Conservation (phyloP, 2,113 vertebrate species). For the Tachycineta bicolor region DNA sequence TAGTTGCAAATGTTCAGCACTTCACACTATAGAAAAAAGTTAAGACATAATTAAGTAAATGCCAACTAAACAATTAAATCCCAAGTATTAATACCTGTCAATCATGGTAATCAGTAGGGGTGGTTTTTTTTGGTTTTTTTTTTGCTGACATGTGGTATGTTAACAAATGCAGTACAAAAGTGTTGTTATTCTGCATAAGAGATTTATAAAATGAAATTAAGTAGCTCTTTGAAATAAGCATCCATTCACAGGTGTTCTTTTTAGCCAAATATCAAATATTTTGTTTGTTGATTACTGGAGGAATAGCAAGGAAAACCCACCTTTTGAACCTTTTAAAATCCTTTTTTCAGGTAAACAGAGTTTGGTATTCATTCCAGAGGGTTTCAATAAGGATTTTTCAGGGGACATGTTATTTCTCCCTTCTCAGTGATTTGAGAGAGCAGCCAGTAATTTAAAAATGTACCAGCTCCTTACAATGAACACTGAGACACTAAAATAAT, state of each 20-base stretch:
- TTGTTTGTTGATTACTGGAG: neutral
- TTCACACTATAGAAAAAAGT: neutral
- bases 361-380: neutral
- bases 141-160: neutral
- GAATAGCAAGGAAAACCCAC: neutral
- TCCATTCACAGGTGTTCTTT: neutral
- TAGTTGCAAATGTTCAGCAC: neutral
- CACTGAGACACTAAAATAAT: neutral
- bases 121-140: fast-evolving
- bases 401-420: neutral
- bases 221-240: neutral
- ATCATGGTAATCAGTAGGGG: neutral
- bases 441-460: neutral
- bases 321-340: neutral
- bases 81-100: neutral
- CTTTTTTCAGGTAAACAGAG: neutral
- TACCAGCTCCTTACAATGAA: neutral
- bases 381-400: neutral
- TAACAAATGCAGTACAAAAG: neutral
- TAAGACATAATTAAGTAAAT: neutral
- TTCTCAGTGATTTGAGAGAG: neutral
- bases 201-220: neutral
- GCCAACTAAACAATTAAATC: neutral
- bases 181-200: neutral
- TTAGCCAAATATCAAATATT: neutral